Conservation (phyloP, 2,888 invertebrate genomes). For the Lycaena phlaeas region DNA sequence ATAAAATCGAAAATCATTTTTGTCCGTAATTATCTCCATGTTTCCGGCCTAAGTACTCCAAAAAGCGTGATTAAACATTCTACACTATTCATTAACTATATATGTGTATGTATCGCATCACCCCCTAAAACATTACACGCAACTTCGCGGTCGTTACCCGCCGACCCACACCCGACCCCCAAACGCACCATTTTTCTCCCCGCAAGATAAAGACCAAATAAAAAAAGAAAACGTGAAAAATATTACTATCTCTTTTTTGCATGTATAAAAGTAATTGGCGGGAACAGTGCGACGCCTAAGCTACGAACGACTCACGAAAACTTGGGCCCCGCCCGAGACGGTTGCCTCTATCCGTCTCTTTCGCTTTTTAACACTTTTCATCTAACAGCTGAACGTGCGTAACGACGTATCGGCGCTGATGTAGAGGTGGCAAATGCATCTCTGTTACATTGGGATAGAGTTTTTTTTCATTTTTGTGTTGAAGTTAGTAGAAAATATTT, state of each 20-base stretch:
- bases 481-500: constrained; percentile 57
- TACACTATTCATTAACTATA: constrained; percentile 67
- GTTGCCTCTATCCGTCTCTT: constrained; percentile 69
- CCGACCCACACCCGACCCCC: constrained; percentile 34
- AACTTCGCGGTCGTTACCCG: constrained; percentile 43
- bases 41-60: constrained; percentile 58
- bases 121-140: constrained; percentile 68
- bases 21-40: constrained; percentile 58
- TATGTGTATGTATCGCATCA: constrained; percentile 30
- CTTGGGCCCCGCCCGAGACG: constrained; percentile 71
- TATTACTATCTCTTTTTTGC: constrained; percentile 50
- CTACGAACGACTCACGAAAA: constrained; percentile 71
- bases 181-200: constrained; percentile 65
- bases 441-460: constrained; percentile 7
- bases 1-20: constrained; percentile 55
- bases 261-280: constrained; percentile 28
- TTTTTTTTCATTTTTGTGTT: constrained; percentile 20
- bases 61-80: constrained; percentile 67
- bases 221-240: constrained; percentile 72
- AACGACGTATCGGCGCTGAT: constrained; percentile 24
- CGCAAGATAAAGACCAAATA: constrained; percentile 70
- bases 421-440: constrained; percentile 20
- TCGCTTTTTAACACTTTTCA: constrained; percentile 73
- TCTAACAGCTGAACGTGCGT: constrained; percentile 24
- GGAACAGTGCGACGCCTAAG: constrained; percentile 58